Evolutionary conservation across 2,888 invertebrate species (phyloP).

Genomic region (Temnothorax unifasciatus): DNA sequence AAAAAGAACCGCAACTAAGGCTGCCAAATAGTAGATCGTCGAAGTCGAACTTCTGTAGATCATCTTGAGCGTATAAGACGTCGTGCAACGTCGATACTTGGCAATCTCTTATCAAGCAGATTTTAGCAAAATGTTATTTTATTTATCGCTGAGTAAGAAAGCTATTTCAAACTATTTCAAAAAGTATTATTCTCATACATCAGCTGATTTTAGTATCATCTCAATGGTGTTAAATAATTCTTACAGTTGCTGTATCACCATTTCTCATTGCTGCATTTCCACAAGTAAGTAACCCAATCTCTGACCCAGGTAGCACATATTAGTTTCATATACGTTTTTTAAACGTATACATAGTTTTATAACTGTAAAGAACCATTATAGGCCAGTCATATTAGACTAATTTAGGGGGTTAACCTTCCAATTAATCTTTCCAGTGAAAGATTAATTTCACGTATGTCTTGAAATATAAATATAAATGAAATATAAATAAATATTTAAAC

Average conservation of each 20-base stretch:
- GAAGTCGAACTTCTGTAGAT: slow-evolving; percentile 24
- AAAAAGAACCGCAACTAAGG: slow-evolving; percentile 54
- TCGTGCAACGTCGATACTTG: not conserved
- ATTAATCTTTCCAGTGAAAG: too few relatives aligned
- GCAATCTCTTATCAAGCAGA: not conserved
- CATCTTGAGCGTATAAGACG: not conserved
- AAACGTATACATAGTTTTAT: too few relatives aligned
- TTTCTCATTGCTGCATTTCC: slow-evolving; percentile 46
- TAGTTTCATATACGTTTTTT: too few relatives aligned
- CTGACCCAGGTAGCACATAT: too few relatives aligned
- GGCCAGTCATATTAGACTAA: too few relatives aligned
- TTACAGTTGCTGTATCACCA: slow-evolving; percentile 38
- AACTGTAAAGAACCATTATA: too few relatives aligned
- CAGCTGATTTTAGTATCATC: not conserved
- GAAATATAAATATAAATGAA: too few relatives aligned
- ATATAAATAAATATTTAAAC: not conserved
- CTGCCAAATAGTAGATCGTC: slow-evolving; percentile 53
- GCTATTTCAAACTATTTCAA: not conserved
- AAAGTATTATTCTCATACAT: not conserved
- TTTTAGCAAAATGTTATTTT: slow-evolving; percentile 30
- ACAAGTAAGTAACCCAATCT: too few relatives aligned
- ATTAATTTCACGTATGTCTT: too few relatives aligned
- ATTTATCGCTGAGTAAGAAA: slow-evolving; percentile 31
- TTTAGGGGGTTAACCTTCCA: too few relatives aligned
- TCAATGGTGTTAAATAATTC: slow-evolving; percentile 19